Conservation (phyloP, 2,888 invertebrate species). For the Thecocarcelia acutangulata region DNA sequence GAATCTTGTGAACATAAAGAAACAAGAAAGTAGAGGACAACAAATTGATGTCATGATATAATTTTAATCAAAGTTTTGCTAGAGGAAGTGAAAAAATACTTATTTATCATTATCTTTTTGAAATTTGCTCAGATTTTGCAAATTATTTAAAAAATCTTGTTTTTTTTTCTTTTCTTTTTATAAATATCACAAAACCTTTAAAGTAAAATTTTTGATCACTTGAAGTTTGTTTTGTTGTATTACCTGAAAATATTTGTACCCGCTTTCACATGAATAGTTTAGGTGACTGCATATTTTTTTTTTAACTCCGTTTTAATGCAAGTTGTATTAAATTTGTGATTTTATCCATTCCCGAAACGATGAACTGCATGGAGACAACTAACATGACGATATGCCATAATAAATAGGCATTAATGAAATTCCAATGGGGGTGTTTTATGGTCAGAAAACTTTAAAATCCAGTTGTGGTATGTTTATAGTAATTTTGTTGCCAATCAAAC, state of each 20-base stretch:
- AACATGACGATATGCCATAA: conserved; percentile 59
- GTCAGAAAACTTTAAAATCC: conserved; percentile 61
- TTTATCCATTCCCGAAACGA: conserved; percentile 52
- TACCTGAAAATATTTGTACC: conserved; percentile 23
- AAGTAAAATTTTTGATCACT: conserved; percentile 6
- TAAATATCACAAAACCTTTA: conserved; percentile 40
- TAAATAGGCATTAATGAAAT: conserved; percentile 66
- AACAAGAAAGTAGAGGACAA: background rate
- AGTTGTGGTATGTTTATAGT: conserved; percentile 58
- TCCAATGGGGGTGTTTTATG: conserved; percentile 71
- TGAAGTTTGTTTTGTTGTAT: conserved; percentile 14
- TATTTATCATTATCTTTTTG: conserved; percentile 25
- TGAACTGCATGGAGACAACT: conserved; percentile 42
- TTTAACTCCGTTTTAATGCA: background rate
- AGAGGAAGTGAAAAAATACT: conserved; percentile 9
- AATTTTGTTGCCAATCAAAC: conserved; percentile 48
- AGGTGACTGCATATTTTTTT: conserved; percentile 10
- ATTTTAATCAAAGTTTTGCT: conserved; percentile 31
- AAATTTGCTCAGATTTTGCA: background rate
- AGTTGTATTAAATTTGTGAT: conserved; percentile 40
- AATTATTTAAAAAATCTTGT: too few relatives aligned
- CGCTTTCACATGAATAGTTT: conserved; percentile 52
- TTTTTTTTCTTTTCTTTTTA: conserved; percentile 3
- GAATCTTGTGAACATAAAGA: conserved; percentile 5
- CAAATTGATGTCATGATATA: conserved; percentile 53